Evolutionary conservation across 2,797 vertebrate genomes (phyloP), one percentile per base, ranked within the genome.

Genomic region (Molossus molossus): DNA sequence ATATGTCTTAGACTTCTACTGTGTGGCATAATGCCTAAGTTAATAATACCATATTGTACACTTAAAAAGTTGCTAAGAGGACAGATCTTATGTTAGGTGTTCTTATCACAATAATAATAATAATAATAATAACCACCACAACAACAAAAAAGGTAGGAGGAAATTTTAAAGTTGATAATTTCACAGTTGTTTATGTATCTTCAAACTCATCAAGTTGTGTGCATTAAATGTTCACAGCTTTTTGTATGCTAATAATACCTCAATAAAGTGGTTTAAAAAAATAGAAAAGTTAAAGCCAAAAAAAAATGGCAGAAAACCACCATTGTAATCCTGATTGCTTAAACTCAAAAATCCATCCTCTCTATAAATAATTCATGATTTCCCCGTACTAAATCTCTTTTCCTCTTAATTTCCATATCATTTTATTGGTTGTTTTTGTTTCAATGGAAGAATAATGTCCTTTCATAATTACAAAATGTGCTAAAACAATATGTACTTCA

Each of bases 371-470:
- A 83, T 23, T 85, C 82, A 85, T 90, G 29, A 84, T 77, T 94
- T 79, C 55, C 57, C 64, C 62, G 72, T 65, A 80, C 21, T 5
- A 45, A 45, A 45, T 72, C 20, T 73, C 1, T 62, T 58, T 97
- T 97, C n/a, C 95, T 96, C 45, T 83, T 21, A 88, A 95, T 97
- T 88, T 80, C 62, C 55, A 20, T 77, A 91, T 57, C 62, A 88
- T 48, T 92, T 48, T 88, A 69, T 37, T 64, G 9, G 48, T n/a
- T 72, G 79, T 57, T 82, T 92, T 85, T 72, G 18, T 65, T 48
- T 90, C 33, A 64, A 65, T 9, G 23, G 84, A 85, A 85, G 12
- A 95, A 73, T 85, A 40, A 73, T 79, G 55, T 80, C n/a, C 33
- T 81, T 75, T 81, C 29, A 75, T 57, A 55, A n/a, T 45, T 65